phyloP scores from a whole-genome alignment of 2,797 vertebrate genomes.

The Smutsia gigantea region DNA sequence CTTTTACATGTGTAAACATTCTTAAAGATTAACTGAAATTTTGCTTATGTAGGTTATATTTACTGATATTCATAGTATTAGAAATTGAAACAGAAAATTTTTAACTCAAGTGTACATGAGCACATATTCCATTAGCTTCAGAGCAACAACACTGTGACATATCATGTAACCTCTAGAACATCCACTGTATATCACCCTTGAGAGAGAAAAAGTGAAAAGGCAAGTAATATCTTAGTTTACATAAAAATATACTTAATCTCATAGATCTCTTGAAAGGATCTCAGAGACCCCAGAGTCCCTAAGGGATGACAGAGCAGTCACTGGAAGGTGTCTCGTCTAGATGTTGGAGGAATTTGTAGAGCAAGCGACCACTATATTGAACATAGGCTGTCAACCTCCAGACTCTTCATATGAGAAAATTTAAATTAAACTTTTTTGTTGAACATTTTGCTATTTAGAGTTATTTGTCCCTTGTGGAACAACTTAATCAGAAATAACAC shows the following conservation, averaged over 20 bases:
- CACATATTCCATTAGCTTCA: neutral
- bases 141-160: too few relatives aligned
- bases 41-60: neutral
- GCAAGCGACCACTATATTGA: accelerated
- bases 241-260: neutral
- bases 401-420: neutral
- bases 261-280: neutral
- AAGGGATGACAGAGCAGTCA: neutral
- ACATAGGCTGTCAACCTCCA: neutral
- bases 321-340: neutral
- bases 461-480: neutral
- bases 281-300: neutral
- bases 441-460: neutral
- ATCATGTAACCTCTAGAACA: neutral
- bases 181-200: neutral
- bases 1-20: neutral
- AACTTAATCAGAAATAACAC: neutral
- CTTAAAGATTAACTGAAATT: neutral
- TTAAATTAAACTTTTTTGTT: neutral
- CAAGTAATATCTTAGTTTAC: neutral
- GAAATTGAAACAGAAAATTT: neutral
- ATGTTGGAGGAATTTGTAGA: neutral
- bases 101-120: neutral
- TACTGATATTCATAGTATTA: neutral
- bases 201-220: neutral